These are phyloP conservation scores for Delichon dasypus DNA, from an alignment of 2,797 vertebrate species.

Conservation along the genomic window DNA sequence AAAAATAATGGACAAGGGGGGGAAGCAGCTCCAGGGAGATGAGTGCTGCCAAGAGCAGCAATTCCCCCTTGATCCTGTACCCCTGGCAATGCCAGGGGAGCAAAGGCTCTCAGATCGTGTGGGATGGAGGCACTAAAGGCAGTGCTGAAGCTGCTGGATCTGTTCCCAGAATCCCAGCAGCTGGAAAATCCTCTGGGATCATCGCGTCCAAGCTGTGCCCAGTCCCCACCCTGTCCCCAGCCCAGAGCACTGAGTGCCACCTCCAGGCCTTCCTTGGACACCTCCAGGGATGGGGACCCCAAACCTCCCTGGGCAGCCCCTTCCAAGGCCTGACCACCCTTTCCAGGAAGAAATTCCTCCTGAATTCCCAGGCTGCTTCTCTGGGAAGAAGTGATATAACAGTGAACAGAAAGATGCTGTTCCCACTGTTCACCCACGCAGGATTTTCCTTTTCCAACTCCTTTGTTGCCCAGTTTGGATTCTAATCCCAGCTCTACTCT, in stretches of 20 bases:
- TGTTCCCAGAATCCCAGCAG: not conserved
- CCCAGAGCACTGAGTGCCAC: not conserved
- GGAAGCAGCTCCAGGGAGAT: not conserved
- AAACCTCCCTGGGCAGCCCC: not conserved
- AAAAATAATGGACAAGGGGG: not conserved
- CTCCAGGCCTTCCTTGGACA: accelerated
- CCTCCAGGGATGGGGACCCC: not conserved
- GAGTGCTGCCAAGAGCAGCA: not conserved
- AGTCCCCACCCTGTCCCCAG: not conserved
- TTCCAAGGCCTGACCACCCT: accelerated
- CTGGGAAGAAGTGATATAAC: not conserved
- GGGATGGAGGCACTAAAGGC: not conserved
- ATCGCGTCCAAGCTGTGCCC: accelerated
- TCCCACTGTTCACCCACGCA: not conserved
- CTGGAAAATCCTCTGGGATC: not conserved
- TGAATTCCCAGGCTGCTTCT: not conserved
- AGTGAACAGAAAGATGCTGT: not conserved
- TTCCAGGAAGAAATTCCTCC: not conserved
- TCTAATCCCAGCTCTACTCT: not conserved
- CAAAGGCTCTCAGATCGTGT: accelerated
- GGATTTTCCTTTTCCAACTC: not conserved
- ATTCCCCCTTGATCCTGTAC: not conserved
- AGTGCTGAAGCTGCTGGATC: not conserved
- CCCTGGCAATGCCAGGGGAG: not conserved
- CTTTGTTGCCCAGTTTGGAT: not conserved